Evolutionary conservation across 2,797 vertebrate genomes (phyloP), one percentile per base, ranked within the genome.

Genomic region (Cyclopterus lumpus): DNA sequence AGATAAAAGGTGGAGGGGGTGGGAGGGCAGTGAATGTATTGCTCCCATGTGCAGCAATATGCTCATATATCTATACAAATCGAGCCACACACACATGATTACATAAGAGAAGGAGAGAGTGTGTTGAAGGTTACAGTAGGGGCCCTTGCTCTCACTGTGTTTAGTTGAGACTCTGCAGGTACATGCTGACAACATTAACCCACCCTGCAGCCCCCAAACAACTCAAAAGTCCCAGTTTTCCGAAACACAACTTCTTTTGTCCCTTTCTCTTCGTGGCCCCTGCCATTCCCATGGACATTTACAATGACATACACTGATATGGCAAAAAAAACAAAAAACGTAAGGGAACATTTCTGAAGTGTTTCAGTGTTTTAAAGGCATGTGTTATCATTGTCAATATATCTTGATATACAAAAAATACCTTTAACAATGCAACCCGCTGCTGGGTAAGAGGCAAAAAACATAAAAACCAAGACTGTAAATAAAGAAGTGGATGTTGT

Each of bases 1-100:
- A 63, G 71, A 77, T 81, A 84, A 88, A 86, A 87, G 79, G 82
- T 74, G 69, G 36, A 8, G 24, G 55, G 64, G 69, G 60, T 69
- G 69, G 73, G 64, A 62, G 60, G 30, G 74, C 1, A 24, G 38
- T 61, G 40, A 72, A 76, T 67, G 74, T 76, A 62, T 77, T 80
- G 64, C 80, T 87, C 76, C 87, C 82, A 85, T 84, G 83, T 81
- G 81, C 75, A 83, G 54, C 42, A 70, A 79, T 82, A 90, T 64
- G 75, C 68, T 71, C 30, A 10, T 18, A 26, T 62, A 26, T 42
- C 16, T 18, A 26, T 18, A 22, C 26, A 42, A 26, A 15, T 59
- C 36, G 61, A 40, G 59, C n/a, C 22, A 40, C 30, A 53, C 62
- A 67, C 77, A 81, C 53, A 11, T 44, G 66, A 73, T 89, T 86